These are phyloP conservation scores for Eustalomyia histrio DNA, from an alignment of 2,888 invertebrate species.

Conservation along the genomic window DNA sequence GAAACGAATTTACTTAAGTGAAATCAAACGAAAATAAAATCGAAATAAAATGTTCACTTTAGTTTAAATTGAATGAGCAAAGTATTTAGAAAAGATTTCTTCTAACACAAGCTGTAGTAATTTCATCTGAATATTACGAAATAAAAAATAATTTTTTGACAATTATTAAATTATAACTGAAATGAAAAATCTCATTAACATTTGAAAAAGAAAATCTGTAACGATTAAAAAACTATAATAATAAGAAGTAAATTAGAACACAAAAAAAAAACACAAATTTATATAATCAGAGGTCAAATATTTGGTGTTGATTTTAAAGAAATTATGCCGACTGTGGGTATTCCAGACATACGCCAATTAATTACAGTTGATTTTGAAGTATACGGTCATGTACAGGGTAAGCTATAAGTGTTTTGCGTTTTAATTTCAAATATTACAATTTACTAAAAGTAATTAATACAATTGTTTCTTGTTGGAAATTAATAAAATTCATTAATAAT, in stretches of 20 bases:
- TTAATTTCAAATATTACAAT: too few relatives aligned
- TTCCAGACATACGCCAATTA: slow-evolving; percentile 82
- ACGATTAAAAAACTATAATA: slow-evolving; percentile 2
- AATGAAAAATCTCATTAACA: neutral
- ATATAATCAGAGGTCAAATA: slow-evolving; percentile 37
- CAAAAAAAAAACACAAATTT: slow-evolving; percentile 28
- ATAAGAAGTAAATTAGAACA: neutral
- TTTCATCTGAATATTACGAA: slow-evolving; percentile 54
- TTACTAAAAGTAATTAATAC: too few relatives aligned
- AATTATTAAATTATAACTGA: neutral
- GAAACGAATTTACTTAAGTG: slow-evolving; percentile 56
- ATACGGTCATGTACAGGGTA: slow-evolving; percentile 94
- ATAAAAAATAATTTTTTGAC: slow-evolving; percentile 16
- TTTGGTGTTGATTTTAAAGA: slow-evolving; percentile 10
- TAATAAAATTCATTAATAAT: too few relatives aligned
- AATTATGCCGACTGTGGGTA: slow-evolving; percentile 80
- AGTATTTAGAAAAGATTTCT: slow-evolving; percentile 48
- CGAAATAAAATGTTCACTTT: slow-evolving; percentile 49
- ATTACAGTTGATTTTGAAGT: slow-evolving; percentile 94
- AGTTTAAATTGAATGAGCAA: slow-evolving; percentile 60
- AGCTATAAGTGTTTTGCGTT: slow-evolving; percentile 15
- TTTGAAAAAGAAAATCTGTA: slow-evolving; percentile 8
- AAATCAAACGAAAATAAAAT: slow-evolving; percentile 46
- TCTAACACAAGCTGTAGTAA: slow-evolving; percentile 20
- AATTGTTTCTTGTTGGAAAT: too few relatives aligned